A percentile compares a stretch with the other conserved stretches of the same genome.
These are phyloP conservation scores for Mongoloraphidia duomilia DNA, from an alignment of 2,888 invertebrate genomes.

Conservation along the genomic window DNA sequence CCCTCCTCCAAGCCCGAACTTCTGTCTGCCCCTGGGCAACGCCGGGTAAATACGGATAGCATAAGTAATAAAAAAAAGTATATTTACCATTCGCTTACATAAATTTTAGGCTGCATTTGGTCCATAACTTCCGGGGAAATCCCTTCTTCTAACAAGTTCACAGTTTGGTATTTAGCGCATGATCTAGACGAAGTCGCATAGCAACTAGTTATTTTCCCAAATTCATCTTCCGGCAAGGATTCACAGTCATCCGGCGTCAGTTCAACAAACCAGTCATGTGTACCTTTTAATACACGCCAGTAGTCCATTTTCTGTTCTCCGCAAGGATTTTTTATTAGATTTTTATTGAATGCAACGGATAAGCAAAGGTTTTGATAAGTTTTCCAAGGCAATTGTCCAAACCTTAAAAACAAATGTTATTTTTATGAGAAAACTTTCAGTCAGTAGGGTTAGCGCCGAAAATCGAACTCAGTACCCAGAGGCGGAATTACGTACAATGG, in stretches of 20 bases:
- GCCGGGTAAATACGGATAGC: no score
- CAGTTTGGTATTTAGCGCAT: conserved; percentile 33
- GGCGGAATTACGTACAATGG: no score
- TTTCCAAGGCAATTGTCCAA: conserved; percentile 25
- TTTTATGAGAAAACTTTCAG: no score
- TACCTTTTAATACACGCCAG: conserved; percentile 29
- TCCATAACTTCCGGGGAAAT: conserved; percentile 30
- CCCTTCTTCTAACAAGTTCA: conserved; percentile 30
- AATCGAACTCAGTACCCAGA: no score
- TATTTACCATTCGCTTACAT: conserved; percentile 31
- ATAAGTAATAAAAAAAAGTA: background rate
- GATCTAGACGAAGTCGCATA: conserved; percentile 37
- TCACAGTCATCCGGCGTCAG: conserved; percentile 31
- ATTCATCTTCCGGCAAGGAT: conserved; percentile 27
- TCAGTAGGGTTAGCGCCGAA: no score
- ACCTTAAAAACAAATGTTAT: no score
- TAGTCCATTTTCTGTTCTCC: conserved; percentile 27
- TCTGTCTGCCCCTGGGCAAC: no score
- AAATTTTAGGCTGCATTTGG: conserved; percentile 34
- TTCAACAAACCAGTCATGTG: conserved; percentile 34
- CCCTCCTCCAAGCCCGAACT: no score
- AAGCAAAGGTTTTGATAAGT: conserved; percentile 29
- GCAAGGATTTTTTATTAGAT: conserved; percentile 36
- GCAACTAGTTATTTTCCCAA: conserved; percentile 29
- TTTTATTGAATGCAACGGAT: conserved; percentile 29